Base-by-base conservation (phyloP, 2,888 invertebrate species). In the Chymomyza procnemis region DNA sequence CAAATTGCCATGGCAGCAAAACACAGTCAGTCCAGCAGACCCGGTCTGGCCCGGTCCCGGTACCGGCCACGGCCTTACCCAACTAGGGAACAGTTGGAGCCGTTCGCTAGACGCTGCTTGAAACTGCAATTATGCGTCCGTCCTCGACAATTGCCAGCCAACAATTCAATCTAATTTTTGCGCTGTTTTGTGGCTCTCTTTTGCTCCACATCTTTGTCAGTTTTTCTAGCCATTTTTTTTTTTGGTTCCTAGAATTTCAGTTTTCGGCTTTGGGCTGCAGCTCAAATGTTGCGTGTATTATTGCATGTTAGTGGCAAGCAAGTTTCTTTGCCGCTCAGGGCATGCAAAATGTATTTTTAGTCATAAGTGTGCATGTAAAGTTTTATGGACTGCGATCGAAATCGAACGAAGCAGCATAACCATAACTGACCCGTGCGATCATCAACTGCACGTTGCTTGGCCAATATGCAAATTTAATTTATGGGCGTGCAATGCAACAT, bases 91-190 rank as follows among this genome's bases (percentile, higher is more conserved):
- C 54, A 21, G 54, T 54, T 21, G 21, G 54, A 55, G 56, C 64
- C 48, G 46, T 12, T 26, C 54, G 48, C 26, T 26, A 26, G 26
- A 26, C 30, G 50, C 64, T 61, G 59, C 52, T 61, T 54, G 75
- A 59, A 67, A 66, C 70, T 73, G 78, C 85, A 80, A 85, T 82
- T 85, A 82, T 82, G 80, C 71, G 41, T 47, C 26, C 30, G 19
- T 6, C 60, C 9, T 19, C 34, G 63, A 62, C 73, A 76, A 67
- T 74, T 78, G 76, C 73, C 22, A 58, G 48, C 41, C 65, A 73
- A 74, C 83, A 83, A 85, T 85, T 85, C 84, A 85, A 83, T 85
- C 83, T 75, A 84, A 81, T 79, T 85, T 80, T 76, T 74, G 67
- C 69, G 61, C 71, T 80, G 81, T 75, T 78, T 69, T 61, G 76